Percentiles rank a stretch among this genome's conserved stretches.
Evolutionary conservation across 2,888 invertebrate genomes (phyloP).

Genomic region (Lagria hirta): DNA sequence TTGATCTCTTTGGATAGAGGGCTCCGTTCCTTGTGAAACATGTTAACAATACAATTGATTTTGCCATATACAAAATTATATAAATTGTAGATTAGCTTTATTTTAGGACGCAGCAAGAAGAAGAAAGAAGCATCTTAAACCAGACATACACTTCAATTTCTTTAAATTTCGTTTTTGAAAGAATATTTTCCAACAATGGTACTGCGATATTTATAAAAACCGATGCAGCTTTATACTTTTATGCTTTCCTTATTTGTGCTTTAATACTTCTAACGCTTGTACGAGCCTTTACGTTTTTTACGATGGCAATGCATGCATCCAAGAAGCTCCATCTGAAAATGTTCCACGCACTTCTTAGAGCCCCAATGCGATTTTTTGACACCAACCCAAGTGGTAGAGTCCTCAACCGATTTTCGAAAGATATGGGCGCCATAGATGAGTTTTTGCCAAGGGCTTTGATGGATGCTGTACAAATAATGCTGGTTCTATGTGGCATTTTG

Average conservation of each 20-base stretch:
- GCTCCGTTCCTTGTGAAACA: too few species aligned
- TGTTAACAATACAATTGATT: too few species aligned
- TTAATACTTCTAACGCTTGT: conserved; percentile 53
- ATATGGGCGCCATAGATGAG: conserved; percentile 60
- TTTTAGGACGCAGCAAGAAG: too few species aligned
- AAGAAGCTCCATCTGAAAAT: conserved; percentile 56
- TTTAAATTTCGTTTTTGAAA: too few species aligned
- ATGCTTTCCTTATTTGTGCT: conserved; percentile 7
- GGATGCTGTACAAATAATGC: conserved; percentile 21
- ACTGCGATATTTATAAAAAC: too few species aligned
- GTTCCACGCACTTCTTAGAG: conserved; percentile 56
- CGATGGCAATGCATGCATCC: conserved; percentile 69
- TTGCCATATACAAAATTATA: too few species aligned
- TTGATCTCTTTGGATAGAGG: too few species aligned
- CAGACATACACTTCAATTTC: too few species aligned
- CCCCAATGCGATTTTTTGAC: conserved; percentile 67
- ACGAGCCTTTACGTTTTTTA: conserved; percentile 69
- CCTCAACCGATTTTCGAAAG: conserved; percentile 68
- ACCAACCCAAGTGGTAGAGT: conserved; percentile 62
- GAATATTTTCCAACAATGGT: too few species aligned
- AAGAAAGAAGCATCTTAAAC: too few species aligned
- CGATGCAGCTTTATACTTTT: conserved; percentile 11
- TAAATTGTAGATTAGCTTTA: too few species aligned
- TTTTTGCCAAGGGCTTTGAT: conserved; percentile 44
- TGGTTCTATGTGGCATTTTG: conserved; percentile 68